Evolutionary conservation across 2,113 vertebrate genomes (phyloP).

Genomic region (Gallinago paraguaiae): DNA sequence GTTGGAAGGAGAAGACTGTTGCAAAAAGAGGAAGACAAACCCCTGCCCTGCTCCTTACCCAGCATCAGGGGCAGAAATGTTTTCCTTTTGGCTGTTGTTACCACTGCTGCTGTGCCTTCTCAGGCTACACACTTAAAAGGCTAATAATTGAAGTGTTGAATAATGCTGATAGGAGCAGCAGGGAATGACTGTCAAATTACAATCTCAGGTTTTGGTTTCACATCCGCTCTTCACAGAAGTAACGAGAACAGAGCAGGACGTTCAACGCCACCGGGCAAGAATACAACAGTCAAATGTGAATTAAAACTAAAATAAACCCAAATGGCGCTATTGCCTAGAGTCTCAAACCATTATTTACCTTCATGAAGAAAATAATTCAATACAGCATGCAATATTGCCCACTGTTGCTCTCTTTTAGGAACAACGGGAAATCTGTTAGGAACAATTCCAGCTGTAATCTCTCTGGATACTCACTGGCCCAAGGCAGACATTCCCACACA

Average conservation of each 20-base stretch:
- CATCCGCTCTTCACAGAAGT: neutral
- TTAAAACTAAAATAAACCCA: constrained; percentile 1
- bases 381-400: neutral
- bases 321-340: neutral
- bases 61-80: neutral
- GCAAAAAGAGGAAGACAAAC: neutral
- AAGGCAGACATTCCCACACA: neutral
- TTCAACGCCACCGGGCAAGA: neutral
- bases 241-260: neutral
- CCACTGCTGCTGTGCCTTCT: neutral
- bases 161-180: neutral
- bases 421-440: neutral
- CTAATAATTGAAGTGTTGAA: neutral
- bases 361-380: constrained; percentile 15
- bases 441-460: neutral
- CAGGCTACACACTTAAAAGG: neutral
- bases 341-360: constrained; percentile 21
- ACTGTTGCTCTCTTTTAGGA: neutral
- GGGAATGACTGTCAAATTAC: constrained; percentile 19
- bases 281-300: neutral
- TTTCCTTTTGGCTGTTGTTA: neutral
- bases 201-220: neutral
- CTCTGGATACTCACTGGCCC: neutral
- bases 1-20: neutral
- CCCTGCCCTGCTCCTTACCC: neutral